Conservation (phyloP, 2,113 vertebrate genomes). For the Caranx melampygus region DNA sequence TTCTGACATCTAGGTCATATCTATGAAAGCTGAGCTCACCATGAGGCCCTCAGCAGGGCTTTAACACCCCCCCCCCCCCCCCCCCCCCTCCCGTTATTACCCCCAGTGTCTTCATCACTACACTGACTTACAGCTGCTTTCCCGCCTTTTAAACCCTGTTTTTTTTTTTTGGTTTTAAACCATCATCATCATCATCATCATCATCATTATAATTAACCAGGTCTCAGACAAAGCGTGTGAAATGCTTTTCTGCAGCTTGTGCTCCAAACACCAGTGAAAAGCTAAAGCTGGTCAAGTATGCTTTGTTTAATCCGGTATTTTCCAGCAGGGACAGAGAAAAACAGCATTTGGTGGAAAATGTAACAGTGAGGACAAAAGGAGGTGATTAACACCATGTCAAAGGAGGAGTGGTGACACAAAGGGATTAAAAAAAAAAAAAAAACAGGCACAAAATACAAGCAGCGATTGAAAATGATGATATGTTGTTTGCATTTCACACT, state of each 20-base stretch:
- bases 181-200: no score
- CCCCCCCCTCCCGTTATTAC: neutral
- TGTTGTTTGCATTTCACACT: neutral
- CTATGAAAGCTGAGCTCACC: constrained; percentile 38
- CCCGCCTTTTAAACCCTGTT: constrained; percentile 19
- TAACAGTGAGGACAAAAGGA: neutral
- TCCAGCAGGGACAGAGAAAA: constrained; percentile 19
- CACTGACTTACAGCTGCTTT: constrained; percentile 22
- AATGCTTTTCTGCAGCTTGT: neutral
- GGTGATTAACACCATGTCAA: no score
- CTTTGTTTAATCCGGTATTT: constrained; percentile 58
- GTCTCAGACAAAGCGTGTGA: no score
- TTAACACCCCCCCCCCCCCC: neutral
- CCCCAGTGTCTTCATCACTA: constrained; percentile 1
- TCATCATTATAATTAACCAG: no score
- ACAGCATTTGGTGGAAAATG: constrained; percentile 12
- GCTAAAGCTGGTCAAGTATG: constrained; percentile 25
- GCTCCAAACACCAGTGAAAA: neutral
- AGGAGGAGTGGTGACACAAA: neutral
- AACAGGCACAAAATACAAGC: no score
- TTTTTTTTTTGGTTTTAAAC: no score
- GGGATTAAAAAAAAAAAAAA: neutral
- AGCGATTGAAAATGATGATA: neutral
- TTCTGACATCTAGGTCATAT: constrained; percentile 64
- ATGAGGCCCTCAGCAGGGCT: constrained; percentile 44